Conservation (phyloP, 2,797 vertebrate genomes). For the Pipistrellus nathusii region DNA sequence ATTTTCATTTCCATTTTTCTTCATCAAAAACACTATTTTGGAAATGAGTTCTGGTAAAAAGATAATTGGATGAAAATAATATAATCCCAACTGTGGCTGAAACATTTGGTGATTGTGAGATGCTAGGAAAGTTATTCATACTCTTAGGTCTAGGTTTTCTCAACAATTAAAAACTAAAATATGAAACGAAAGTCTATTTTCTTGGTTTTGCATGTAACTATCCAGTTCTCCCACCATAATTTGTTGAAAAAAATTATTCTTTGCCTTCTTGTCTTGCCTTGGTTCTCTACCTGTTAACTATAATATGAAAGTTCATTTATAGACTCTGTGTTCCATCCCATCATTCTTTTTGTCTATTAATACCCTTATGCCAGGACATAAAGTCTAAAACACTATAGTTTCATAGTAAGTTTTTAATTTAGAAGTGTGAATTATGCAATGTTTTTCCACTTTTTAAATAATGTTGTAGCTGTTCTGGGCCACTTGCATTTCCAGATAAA, state of each 20-base stretch:
- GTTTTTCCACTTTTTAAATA: not conserved
- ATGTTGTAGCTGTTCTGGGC: not conserved
- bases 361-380: not conserved
- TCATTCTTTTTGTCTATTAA: not conserved
- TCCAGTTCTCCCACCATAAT: not conserved
- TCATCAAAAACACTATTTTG: not conserved
- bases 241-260: not conserved
- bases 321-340: too few species aligned
- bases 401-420: not conserved
- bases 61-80: not conserved
- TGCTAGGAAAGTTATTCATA: not conserved
- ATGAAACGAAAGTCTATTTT: not conserved
- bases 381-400: not conserved
- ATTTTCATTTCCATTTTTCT: conserved; percentile 1
- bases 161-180: not conserved
- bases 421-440: not conserved
- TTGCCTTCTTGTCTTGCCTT: not conserved
- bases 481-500: not conserved
- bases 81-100: not conserved
- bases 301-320: not conserved
- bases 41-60: not conserved
- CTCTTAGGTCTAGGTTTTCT: not conserved
- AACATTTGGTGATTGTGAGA: not conserved
- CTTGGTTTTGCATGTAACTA: not conserved
- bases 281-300: not conserved